These are phyloP conservation scores for Acyrthosiphon pisum DNA, from an alignment of 1,140 invertebrate species.

Conservation along the genomic window DNA sequence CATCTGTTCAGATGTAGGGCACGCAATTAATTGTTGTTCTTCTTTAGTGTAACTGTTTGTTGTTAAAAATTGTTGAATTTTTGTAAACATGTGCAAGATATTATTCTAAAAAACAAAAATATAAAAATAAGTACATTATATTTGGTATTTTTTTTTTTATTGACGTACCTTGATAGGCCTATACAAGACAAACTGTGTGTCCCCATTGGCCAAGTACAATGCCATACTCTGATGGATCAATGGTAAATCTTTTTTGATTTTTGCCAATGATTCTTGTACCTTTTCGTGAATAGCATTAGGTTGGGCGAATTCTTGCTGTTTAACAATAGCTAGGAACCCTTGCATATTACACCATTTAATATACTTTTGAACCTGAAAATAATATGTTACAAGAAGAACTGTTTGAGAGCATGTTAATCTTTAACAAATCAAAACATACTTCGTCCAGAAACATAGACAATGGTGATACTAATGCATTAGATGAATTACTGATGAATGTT, in stretches of 20 bases:
- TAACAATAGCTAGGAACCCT: constrained; percentile 43
- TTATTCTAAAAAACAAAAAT: constrained; percentile 76
- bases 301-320: constrained; percentile 51
- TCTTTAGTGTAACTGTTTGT: constrained; percentile 79
- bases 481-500: constrained; percentile 82
- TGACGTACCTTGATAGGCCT: constrained; percentile 81
- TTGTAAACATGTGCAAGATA: constrained; percentile 83
- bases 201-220: constrained; percentile 93
- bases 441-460: constrained; percentile 78
- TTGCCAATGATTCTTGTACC: constrained; percentile 71
- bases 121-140: background rate
- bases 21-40: constrained; percentile 82
- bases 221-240: constrained; percentile 87
- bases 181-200: constrained; percentile 95
- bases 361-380: constrained; percentile 44
- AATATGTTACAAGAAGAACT: background rate
- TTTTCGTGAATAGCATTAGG: constrained; percentile 58
- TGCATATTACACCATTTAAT: constrained; percentile 56
- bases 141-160: background rate
- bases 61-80: constrained; percentile 78
- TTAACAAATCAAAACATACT: constrained; percentile 66
- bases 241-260: constrained; percentile 81
- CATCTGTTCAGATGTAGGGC: constrained; percentile 89
- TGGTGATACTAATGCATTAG: constrained; percentile 77
- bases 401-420: constrained; percentile 61